A percentile compares a stretch with the other conserved stretches of the same genome.
phyloP scores from a whole-genome alignment of 1,140 invertebrate genomes.

The Anastrepha obliqua region DNA sequence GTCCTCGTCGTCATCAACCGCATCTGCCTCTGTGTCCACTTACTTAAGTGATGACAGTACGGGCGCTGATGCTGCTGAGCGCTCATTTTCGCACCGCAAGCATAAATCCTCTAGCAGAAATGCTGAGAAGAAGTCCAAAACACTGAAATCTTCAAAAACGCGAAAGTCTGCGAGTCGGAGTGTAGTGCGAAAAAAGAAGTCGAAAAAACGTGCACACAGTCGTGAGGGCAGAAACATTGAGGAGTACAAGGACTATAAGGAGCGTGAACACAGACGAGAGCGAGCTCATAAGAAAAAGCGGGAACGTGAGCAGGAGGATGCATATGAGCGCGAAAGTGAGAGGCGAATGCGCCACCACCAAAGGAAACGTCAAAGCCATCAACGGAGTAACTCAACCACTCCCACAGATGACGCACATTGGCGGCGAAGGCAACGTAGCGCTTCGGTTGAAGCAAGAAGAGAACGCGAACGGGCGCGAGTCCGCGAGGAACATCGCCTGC shows the following conservation, averaged over 20 bases:
- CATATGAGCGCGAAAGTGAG: background rate
- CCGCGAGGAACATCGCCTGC: background rate
- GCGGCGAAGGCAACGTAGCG: background rate
- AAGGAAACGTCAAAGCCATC: background rate
- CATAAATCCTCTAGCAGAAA: constrained; percentile 53
- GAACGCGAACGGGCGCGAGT: background rate
- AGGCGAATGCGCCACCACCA: background rate
- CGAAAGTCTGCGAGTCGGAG: constrained; percentile 36
- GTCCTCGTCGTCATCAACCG: background rate
- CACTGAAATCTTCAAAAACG: constrained; percentile 46
- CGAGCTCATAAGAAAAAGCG: background rate
- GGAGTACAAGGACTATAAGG: constrained; percentile 62
- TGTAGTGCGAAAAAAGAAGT: constrained; percentile 17
- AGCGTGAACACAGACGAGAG: constrained; percentile 61
- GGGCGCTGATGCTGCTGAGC: background rate
- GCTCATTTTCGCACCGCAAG: constrained; percentile 29
- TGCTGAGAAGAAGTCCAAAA: constrained; percentile 55
- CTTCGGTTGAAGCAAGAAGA: constrained; percentile 55
- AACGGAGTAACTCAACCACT: background rate
- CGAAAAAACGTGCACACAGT: constrained; percentile 51
- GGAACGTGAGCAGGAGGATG: background rate
- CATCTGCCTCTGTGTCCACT: background rate
- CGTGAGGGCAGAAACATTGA: background rate
- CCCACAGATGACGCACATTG: background rate
- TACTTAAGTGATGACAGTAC: background rate